Conservation (phyloP, 2,888 invertebrate genomes). For the Ametastegia equiseti region DNA sequence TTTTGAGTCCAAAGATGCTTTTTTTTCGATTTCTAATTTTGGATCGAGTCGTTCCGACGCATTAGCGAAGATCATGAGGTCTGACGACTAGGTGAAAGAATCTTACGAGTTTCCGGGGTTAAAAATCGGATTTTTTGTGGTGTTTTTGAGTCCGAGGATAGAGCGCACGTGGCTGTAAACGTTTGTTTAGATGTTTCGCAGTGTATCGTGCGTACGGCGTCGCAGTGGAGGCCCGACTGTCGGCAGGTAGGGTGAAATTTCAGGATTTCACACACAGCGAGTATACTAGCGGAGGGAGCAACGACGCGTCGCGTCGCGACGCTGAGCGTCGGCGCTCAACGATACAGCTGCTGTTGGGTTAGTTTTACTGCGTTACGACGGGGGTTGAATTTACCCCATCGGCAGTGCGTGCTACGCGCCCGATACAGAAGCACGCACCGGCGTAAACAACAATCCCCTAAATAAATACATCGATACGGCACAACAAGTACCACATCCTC, state of each 20-base stretch:
- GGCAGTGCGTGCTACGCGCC: slow-evolving; percentile 71
- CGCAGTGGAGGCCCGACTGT: slow-evolving; percentile 72
- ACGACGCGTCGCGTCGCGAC: too few species aligned
- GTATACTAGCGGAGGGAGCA: slow-evolving; percentile 52
- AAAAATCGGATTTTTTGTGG: neutral
- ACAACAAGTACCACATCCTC: neutral
- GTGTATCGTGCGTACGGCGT: slow-evolving; percentile 66
- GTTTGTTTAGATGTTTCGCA: slow-evolving; percentile 42
- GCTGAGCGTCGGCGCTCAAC: slow-evolving; percentile 71
- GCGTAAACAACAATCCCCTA: slow-evolving; percentile 20
- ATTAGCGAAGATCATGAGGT: too few species aligned
- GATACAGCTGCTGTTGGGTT: slow-evolving; percentile 61
- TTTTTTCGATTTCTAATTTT: neutral
- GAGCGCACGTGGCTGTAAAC: neutral
- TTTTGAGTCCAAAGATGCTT: too few species aligned
- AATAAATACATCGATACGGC: neutral
- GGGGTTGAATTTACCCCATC: slow-evolving; percentile 53
- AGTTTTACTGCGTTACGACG: slow-evolving; percentile 56
- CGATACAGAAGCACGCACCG: slow-evolving; percentile 63
- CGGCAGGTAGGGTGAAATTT: slow-evolving; percentile 59
- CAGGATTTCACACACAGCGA: neutral
- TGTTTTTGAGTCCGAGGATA: neutral
- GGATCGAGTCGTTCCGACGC: too few species aligned
- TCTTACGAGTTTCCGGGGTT: too few species aligned
- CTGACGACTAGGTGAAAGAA: too few species aligned